Percentiles rank a stretch among this genome's conserved stretches.
Evolutionary conservation across 2,797 vertebrate species (phyloP).

Genomic region (Squalus acanthias): DNA sequence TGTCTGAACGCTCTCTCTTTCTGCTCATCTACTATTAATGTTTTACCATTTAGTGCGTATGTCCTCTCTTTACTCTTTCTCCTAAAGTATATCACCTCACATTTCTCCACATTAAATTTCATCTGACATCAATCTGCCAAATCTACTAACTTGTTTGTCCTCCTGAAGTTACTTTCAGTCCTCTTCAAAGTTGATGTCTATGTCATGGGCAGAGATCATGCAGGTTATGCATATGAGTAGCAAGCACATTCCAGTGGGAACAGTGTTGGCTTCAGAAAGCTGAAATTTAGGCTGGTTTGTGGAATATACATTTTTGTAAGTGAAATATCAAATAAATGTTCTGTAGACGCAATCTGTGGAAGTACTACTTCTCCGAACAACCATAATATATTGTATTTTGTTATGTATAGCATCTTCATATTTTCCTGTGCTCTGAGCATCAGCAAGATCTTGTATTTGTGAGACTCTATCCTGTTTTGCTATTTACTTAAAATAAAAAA

Average conservation of each 20-base stretch:
- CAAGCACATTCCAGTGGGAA: neutral
- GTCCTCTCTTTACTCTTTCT: neutral
- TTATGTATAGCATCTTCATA: neutral
- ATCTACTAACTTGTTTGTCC: neutral
- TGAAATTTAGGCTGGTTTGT: neutral
- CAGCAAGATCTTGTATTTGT: neutral
- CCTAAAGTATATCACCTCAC: neutral
- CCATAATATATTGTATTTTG: neutral
- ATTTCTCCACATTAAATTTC: neutral
- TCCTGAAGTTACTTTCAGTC: neutral
- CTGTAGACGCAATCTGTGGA: neutral
- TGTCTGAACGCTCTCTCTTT: neutral
- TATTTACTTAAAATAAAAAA: neutral
- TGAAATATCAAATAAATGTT: neutral
- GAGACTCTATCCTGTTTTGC: neutral
- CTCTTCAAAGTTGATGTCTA: neutral
- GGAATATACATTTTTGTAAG: neutral
- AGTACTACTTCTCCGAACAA: neutral
- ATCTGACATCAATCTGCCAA: neutral
- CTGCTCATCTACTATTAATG: neutral
- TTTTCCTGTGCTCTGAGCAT: neutral
- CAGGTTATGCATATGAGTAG: neutral
- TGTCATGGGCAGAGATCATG: neutral
- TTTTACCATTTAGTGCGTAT: neutral
- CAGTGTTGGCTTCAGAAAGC: neutral